Percentiles rank a stretch among this genome's conserved stretches.
phyloP scores from a whole-genome alignment of 2,797 vertebrate genomes.

The Kryptolebias ocellatus region DNA sequence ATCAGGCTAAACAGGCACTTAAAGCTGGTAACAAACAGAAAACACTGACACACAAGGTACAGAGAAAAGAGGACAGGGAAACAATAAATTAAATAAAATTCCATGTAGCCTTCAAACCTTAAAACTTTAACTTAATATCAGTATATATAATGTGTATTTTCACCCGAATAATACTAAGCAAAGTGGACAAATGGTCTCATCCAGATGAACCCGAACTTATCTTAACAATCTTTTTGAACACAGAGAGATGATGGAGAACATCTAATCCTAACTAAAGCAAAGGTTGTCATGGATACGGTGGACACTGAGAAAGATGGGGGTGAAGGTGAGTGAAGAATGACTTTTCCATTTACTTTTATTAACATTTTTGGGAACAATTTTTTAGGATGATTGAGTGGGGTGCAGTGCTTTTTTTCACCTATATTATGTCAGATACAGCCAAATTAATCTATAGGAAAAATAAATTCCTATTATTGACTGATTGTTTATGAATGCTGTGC shows the following conservation, averaged over 20 bases:
- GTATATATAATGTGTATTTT: background rate
- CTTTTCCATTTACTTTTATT: background rate
- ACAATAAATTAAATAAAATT: too few relatives aligned
- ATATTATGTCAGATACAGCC: too few relatives aligned
- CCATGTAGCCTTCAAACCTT: too few relatives aligned
- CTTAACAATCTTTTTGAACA: constrained; percentile 1
- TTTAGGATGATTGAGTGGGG: background rate
- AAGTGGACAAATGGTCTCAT: background rate
- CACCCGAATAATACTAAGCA: background rate
- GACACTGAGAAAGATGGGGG: constrained; percentile 14
- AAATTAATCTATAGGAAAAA: too few relatives aligned
- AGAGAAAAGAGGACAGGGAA: constrained; percentile 2
- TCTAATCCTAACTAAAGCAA: constrained; percentile 4
- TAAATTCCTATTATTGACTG: too few relatives aligned
- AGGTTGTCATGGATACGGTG: constrained; percentile 43
- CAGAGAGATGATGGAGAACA: constrained; percentile 30
- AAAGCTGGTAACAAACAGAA: too few relatives aligned
- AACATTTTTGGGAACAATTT: background rate
- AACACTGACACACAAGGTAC: too few relatives aligned
- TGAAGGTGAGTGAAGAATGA: constrained; percentile 47
- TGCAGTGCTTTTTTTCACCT: too few relatives aligned
- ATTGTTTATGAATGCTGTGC: too few relatives aligned
- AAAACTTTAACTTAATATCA: too few relatives aligned
- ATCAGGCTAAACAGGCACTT: too few relatives aligned
- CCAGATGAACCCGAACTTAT: constrained; percentile 3